These are phyloP conservation scores for Hylomyscus alleni DNA, from an alignment of 2,797 vertebrate species.

Conservation along the genomic window DNA sequence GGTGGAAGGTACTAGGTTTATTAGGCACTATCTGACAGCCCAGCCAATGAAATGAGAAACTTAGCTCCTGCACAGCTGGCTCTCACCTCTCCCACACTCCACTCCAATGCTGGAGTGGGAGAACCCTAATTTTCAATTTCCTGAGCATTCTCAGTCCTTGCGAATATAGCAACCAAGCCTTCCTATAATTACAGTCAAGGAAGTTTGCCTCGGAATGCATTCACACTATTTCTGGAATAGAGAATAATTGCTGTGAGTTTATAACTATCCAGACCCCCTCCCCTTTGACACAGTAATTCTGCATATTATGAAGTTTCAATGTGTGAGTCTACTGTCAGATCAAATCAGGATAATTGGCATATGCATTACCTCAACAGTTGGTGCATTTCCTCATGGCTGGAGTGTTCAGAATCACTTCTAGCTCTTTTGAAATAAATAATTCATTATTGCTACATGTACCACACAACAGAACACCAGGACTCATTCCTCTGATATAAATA, in stretches of 20 bases:
- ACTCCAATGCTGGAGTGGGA: accelerated
- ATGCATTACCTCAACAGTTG: neutral
- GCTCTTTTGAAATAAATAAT: neutral
- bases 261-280: neutral
- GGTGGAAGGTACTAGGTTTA: slow-evolving; percentile 23
- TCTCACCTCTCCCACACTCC: neutral
- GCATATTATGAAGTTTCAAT: neutral
- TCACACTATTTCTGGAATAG: slow-evolving; percentile 53
- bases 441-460: neutral
- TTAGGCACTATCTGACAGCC: slow-evolving; percentile 37
- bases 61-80: neutral
- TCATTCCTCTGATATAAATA: no score
- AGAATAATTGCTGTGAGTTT: neutral
- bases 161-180: slow-evolving; percentile 28
- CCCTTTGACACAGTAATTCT: neutral
- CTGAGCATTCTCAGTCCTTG: slow-evolving; percentile 38
- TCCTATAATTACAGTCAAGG: slow-evolving; percentile 23
- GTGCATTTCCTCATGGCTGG: neutral
- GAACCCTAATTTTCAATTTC: slow-evolving; percentile 29
- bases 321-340: neutral
- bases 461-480: neutral
- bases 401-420: neutral
- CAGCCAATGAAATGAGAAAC: neutral
- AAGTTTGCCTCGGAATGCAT: slow-evolving; percentile 23
- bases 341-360: neutral